Base-by-base conservation (phyloP, 2,888 invertebrate genomes). In the Ormyrus nitidulus region DNA sequence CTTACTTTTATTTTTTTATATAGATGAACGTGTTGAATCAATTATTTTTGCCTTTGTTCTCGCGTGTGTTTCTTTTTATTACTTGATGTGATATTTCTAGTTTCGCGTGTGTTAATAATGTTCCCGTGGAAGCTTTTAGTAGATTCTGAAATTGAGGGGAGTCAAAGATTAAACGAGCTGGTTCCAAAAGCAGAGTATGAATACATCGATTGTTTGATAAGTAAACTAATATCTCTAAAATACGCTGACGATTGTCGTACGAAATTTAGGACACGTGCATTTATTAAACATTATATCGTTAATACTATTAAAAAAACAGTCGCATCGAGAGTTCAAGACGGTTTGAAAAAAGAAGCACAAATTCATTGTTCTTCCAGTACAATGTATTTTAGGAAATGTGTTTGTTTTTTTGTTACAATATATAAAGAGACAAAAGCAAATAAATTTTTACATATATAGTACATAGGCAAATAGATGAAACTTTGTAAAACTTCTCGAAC, bases 161-260 rank as follows among this genome's bases (percentile, higher is more conserved):
- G 59, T 56, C 34, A 62, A 77, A 51, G 9, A 73, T 76, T 73
- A 73, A 53, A 54, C 75, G 75, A 77, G 62, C 81, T 81, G 80
- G 83, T 84, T 83, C 79, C 56, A 66, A 78, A 71, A 66, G 70
- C 44, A 49, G 62, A 74, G 13, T 64, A 61, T 53, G 62, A 65
- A 58, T 51, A 54, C 13, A 70, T 76, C n/a, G 48, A 44, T 71
- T 71, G 58, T 73, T 71, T 71, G 53, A 70, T 77, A 77, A 77
- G 71, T 56, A 74, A 64, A 71, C 8, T 68, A 61, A 69, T 70
- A 85, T 87, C 88, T 89, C 80, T 86, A 86, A 88, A 89, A 88
- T 89, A 89, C 90, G 89, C 89, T 88, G 87, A 87, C 87, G 86
- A 89, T 89, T 89, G 88, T 89, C 90, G 66, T 85, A 87, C 84